Conservation (phyloP, 2,797 vertebrate genomes). For the Nasua narica region DNA sequence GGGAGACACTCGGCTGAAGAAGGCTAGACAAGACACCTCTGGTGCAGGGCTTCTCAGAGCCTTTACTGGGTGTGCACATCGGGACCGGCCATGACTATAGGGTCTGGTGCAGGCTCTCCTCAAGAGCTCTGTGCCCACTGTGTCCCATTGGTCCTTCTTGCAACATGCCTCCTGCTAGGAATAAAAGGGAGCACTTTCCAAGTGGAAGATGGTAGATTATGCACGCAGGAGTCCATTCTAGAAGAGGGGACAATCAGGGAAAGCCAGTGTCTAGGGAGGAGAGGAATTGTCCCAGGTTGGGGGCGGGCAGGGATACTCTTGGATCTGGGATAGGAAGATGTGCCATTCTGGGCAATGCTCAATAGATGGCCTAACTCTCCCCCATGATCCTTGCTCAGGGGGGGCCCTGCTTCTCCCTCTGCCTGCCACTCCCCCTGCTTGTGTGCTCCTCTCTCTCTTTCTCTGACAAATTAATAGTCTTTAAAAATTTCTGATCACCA, state of each 20-base stretch:
- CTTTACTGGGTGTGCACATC: background rate
- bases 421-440: too few species aligned
- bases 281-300: background rate
- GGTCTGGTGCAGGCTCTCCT: background rate
- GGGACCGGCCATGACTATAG: background rate
- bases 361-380: background rate
- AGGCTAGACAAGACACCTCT: background rate
- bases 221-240: background rate
- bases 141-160: background rate
- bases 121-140: background rate
- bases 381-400: background rate
- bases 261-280: background rate
- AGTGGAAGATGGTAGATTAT: background rate
- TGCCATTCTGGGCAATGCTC: background rate
- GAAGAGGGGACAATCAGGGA: background rate
- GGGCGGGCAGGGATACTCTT: background rate
- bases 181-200: background rate
- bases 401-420: background rate
- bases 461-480: background rate
- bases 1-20: background rate
- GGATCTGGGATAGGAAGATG: background rate
- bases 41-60: background rate
- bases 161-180: background rate
- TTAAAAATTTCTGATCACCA: background rate
- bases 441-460: background rate